These are phyloP conservation scores for Poecilia picta DNA, from an alignment of 2,797 vertebrate species.

Conservation along the genomic window DNA sequence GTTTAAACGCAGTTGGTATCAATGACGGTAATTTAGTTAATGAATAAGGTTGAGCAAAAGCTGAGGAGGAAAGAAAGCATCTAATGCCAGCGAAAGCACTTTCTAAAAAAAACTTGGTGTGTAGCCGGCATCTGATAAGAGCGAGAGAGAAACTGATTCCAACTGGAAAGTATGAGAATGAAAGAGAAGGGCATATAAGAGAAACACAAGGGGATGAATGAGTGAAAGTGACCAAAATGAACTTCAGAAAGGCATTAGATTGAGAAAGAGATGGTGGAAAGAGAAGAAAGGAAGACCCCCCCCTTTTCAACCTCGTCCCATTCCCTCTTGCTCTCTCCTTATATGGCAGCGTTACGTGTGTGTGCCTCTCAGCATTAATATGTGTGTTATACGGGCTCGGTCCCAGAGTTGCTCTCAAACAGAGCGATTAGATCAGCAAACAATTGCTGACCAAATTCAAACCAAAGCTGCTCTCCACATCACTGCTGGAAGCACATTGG, in stretches of 20 bases:
- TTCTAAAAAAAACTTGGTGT: constrained; percentile 42
- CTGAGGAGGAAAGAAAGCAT: constrained; percentile 27
- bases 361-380: constrained; percentile 40
- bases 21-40: constrained; percentile 55
- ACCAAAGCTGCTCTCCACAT: constrained; percentile 25
- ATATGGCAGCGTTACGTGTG: constrained; percentile 72
- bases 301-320: constrained; percentile 54
- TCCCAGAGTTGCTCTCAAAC: constrained; percentile 65
- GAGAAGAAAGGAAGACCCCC: constrained; percentile 57
- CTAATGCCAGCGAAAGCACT: constrained; percentile 34
- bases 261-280: constrained; percentile 32
- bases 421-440: constrained; percentile 72
- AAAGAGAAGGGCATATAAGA: constrained; percentile 3
- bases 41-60: constrained; percentile 54
- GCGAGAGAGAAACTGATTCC: constrained; percentile 9
- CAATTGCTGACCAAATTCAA: constrained; percentile 50
- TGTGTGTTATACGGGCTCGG: constrained; percentile 53
- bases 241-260: constrained; percentile 37
- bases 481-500: neutral
- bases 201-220: constrained; percentile 28
- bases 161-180: constrained; percentile 21
- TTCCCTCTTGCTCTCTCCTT: constrained; percentile 80
- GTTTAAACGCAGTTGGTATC: constrained; percentile 51
- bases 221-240: constrained; percentile 31
- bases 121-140: constrained; percentile 9